Evolutionary conservation across 2,797 vertebrate genomes (phyloP), one percentile per base, ranked within the genome.

Genomic region (Phataginus tricuspis): DNA sequence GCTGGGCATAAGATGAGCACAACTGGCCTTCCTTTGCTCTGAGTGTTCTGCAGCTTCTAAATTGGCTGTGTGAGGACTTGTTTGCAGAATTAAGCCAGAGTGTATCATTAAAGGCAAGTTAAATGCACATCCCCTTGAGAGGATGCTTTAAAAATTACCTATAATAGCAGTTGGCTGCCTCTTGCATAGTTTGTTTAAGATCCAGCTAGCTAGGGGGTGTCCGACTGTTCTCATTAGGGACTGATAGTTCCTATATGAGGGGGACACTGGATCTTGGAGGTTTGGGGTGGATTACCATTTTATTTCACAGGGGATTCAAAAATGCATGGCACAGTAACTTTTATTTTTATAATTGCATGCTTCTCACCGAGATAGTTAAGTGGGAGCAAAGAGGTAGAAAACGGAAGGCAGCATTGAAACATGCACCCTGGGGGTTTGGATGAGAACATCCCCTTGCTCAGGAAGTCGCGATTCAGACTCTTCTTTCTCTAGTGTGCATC

Each of bases 71-170:
- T 61, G 89, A 97, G 57, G 72, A 91, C 95, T 95, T 96, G 94
- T 97, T 94, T 94, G 89, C 75, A 93, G 86, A 95, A 91, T 75
- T 75, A 77, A 97, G 75, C 89, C 77, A 83, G 75, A 74, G n/a
- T 16, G 6, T 87, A 86, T 97, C 80, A 96, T 85, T 91, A 96
- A 96, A 91, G 49, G 72, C 83, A 91, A 90, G 94, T 94, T 90
- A 95, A 97, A 90, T 78, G 77, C 39, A 94, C 16, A 88, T 94
- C 37, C 88, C 71, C 82, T 94, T 91, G 89, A 97, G 94, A 97
- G 63, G 84, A 82, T 75, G 84, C 66, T 90, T 95, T 80, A 55
- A 84, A 94, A 96, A 96, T 91, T 45, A 97, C 86, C 45, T 69
- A 13, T 96, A 93, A 96, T 90, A 91, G 83, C 71, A 91, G 74